Evolutionary conservation across 2,113 vertebrate species (phyloP), one percentile per base, ranked within the genome.

Genomic region (Hydropotes inermis): DNA sequence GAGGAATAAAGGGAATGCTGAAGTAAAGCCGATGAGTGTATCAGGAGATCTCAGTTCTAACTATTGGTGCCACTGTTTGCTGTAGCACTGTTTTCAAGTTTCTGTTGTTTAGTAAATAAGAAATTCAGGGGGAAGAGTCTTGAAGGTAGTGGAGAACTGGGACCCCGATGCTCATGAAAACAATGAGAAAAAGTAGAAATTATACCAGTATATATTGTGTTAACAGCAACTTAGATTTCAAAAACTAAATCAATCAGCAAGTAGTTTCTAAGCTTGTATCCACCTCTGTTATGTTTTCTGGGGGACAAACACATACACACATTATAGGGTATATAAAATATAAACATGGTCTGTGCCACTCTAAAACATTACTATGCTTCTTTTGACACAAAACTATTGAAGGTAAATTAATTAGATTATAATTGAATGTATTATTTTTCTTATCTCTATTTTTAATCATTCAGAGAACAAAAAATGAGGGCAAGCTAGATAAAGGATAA

Each of bases 31-130:
- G 94, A n/a, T 14, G 28, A 70, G 89, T 36, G 50, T 95, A 83
- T 97, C 98, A 98, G 95, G 82, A 96, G 94, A 98, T 95, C 95
- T 97, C 97, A 70, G 6, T 97, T 95, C 97, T 97, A 97, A 98
- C 98, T 94, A 98, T 91, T 96, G 54, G 47, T 94, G 61, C 95
- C 61, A 85, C 94, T 94, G 74, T 91, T 92, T 76, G 82, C 92
- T 58, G 55, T 43, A 45, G 60, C 45, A 78, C 91, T 97, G 96
- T 95, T 97, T 97, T 98, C 97, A 97, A 98, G 94, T 88, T 87
- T 84, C 86, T 54, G 88, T 89, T 86, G 93, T 97, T 97, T 84
- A 91, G 98, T 83, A 97, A 91, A 89, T 79, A 91, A 64, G 76
- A 92, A 82, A 83, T 30, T 86, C 64, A 70, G 27, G 36, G 97